Base-by-base conservation (phyloP, 2,888 invertebrate genomes). In the Lacanobia oleracea region DNA sequence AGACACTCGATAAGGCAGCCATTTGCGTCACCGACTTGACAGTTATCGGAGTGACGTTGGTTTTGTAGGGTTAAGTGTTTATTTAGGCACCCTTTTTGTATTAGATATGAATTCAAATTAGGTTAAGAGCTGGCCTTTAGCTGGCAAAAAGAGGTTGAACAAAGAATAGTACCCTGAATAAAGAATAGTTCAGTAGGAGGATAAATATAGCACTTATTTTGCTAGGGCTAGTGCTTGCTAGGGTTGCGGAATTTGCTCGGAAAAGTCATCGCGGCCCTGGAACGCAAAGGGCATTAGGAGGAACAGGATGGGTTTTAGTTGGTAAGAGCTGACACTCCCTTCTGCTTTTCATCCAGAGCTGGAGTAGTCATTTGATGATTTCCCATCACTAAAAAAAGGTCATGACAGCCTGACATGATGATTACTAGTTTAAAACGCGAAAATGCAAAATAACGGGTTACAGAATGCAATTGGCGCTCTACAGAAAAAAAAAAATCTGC, bases 21-120 rank as follows among this genome's bases (percentile, higher is more conserved):
- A 60, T 76, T 77, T 79, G 66, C 82, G 78, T 81, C 78, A 79
- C 51, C 5, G 60, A 71, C 27, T 66, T 62, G 82, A 66, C 62
- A 71, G 51, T 66, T 65, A 54, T 65, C 65, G n/a, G 12, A 23
- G 45, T 77, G 77, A 77, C 71, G 82, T 71, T 51, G 21, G 23
- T 45, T 54, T 66, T 50, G 21, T 21, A 50, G 45, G 21, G 70
- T 62, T 56, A n/a, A 57, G 23, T 81, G 81, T 77, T 81, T 69
- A 65, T 70, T 65, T 65, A 81, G 61, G 60, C 51, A 68, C 62
- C 59, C 45, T 60, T 61, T 72, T 63, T 68, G 59, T 76, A 72
- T 54, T 65, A 54, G 48, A 75, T 57, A 57, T 63, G 63, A 63
- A 63, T 73, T 23, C 56, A 51, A 62, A 57, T 79, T 51, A 40